Conservation (phyloP, 2,888 invertebrate species). For the Pyrochroa serraticornis region DNA sequence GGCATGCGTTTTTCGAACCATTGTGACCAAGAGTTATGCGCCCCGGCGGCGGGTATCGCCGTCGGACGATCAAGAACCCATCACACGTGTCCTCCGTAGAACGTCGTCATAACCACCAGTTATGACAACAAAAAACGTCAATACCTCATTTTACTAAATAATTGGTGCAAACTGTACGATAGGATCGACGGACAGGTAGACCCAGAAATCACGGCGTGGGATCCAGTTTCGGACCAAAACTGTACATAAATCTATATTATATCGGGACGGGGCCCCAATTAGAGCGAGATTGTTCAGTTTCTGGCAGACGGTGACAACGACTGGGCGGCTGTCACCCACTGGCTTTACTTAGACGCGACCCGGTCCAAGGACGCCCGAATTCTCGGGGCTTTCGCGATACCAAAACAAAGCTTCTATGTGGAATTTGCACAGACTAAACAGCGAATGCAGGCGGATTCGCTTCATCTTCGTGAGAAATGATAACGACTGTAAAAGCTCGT, state of each 20-base stretch:
- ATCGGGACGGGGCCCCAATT: conserved; percentile 56
- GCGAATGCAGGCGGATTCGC: too few relatives aligned
- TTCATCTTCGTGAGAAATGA: too few relatives aligned
- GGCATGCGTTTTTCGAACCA: conserved; percentile 55
- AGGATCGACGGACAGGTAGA: conserved; percentile 30
- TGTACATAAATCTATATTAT: conserved; percentile 58
- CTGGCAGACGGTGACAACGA: conserved; percentile 48
- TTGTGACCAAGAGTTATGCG: conserved; percentile 56
- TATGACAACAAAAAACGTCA: conserved; percentile 7
- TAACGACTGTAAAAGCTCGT: too few relatives aligned
- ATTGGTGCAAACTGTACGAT: conserved; percentile 7
- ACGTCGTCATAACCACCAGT: conserved; percentile 51
- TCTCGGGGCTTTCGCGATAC: not conserved
- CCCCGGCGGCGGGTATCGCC: conserved; percentile 52
- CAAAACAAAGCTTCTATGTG: too few relatives aligned
- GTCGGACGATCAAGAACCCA: conserved; percentile 47
- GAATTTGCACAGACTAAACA: too few relatives aligned
- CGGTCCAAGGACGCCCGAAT: conserved; percentile 19
- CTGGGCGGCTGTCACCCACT: conserved; percentile 21
- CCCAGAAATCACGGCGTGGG: conserved; percentile 52
- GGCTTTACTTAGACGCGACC: conserved; percentile 10
- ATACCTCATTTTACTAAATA: conserved; percentile 1
- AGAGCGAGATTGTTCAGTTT: conserved; percentile 52
- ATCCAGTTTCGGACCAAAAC: conserved; percentile 54
- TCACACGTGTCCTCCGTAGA: conserved; percentile 51